Evolutionary conservation across 2,888 invertebrate genomes (phyloP).

Genomic region (Microctonus brassicae): DNA sequence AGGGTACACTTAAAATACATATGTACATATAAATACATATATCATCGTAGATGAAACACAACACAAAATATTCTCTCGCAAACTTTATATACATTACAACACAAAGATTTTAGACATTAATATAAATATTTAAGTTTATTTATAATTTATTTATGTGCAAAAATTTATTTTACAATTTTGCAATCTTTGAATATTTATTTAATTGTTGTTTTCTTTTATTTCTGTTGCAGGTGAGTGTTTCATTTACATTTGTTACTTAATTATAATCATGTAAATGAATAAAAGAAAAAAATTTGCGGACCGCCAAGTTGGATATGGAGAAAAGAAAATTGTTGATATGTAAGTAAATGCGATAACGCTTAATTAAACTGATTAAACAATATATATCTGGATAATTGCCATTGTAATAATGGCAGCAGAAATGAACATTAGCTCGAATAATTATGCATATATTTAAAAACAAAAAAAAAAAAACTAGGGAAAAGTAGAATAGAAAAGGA

Average conservation of each 20-base stretch:
- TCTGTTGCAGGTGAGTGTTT: constrained; percentile 53
- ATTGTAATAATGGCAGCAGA: not conserved
- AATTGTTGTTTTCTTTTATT: constrained; percentile 27
- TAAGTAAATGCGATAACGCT: constrained; percentile 27
- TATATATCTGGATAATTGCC: not conserved
- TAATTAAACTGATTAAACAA: constrained; percentile 2
- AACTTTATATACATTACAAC: constrained; percentile 15
- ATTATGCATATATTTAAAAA: too few relatives aligned
- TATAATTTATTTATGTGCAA: not conserved
- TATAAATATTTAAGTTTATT: too few relatives aligned
- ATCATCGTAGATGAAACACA: not conserved
- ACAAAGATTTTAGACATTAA: too few relatives aligned
- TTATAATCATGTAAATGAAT: not conserved
- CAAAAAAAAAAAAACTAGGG: not conserved
- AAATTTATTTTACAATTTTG: not conserved
- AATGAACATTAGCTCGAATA: not conserved
- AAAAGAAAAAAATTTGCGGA: not conserved
- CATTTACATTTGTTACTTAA: not conserved
- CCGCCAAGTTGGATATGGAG: not conserved
- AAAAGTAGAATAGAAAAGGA: not conserved
- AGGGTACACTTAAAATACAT: constrained; percentile 45
- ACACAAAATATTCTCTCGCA: too few relatives aligned
- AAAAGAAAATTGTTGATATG: constrained; percentile 19
- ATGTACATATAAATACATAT: too few relatives aligned
- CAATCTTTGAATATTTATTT: constrained; percentile 1